A percentile compares a stretch with the other conserved stretches of the same genome.
Conservation (phyloP, 2,888 invertebrate species). For the Nasonovia ribisnigri region DNA sequence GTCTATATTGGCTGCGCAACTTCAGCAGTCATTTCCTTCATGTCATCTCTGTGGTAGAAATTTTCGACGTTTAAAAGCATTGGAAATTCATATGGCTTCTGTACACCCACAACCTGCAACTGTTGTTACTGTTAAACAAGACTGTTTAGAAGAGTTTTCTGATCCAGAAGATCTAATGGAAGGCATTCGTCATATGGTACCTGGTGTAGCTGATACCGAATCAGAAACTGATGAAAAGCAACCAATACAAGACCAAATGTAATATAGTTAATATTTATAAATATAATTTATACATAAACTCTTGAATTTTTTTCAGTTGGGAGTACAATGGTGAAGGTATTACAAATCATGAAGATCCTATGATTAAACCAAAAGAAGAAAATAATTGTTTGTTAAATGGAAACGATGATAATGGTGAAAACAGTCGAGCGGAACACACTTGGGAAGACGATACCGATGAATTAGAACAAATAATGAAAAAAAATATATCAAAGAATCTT, state of each 20-base stretch:
- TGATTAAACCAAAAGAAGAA: constrained; percentile 48
- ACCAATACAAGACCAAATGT: constrained; percentile 49
- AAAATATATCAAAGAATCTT: constrained; percentile 70
- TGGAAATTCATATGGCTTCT: constrained; percentile 76
- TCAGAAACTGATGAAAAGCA: constrained; percentile 65
- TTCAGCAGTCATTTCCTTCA: constrained; percentile 65
- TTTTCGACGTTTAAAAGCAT: constrained; percentile 77
- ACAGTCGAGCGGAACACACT: constrained; percentile 64
- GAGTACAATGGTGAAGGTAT: constrained; percentile 59
- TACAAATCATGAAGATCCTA: constrained; percentile 43
- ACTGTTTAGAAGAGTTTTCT: constrained; percentile 82
- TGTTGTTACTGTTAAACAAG: constrained; percentile 69
- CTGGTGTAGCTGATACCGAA: constrained; percentile 67
- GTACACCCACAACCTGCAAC: constrained; percentile 71
- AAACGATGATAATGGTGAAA: constrained; percentile 63
- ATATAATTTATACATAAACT: not conserved
- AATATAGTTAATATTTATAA: not conserved
- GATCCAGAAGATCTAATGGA: constrained; percentile 90
- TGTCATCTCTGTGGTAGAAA: constrained; percentile 72
- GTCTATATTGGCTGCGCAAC: constrained; percentile 48
- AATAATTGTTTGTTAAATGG: constrained; percentile 52
- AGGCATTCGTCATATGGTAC: constrained; percentile 83
- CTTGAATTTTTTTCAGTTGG: constrained; percentile 43
- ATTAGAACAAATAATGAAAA: constrained; percentile 68
- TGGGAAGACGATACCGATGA: constrained; percentile 69